Conservation (phyloP, 2,888 invertebrate species). For the Euclidia mi region DNA sequence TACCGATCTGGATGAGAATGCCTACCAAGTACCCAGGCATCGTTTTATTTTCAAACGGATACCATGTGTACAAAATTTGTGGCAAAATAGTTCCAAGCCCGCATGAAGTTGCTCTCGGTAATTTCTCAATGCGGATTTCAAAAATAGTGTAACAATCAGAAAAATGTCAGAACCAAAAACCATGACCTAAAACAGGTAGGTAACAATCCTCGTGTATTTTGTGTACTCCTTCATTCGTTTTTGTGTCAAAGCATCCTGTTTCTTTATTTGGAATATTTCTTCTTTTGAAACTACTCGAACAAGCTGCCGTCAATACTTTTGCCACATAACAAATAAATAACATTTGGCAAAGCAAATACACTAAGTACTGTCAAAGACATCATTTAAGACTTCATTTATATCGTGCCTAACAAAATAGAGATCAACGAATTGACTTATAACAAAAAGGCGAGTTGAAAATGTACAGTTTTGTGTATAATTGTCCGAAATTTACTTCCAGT, state of each 20-base stretch:
- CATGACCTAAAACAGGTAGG: constrained; percentile 69
- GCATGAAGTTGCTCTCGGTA: constrained; percentile 63
- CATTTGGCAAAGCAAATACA: constrained; percentile 61
- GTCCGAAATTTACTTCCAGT: constrained; percentile 58
- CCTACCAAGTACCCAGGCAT: constrained; percentile 71
- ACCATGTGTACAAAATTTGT: constrained; percentile 75
- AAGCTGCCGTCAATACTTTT: constrained; percentile 42
- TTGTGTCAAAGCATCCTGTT: constrained; percentile 41
- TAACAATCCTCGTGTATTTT: constrained; percentile 66
- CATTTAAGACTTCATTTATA: constrained; percentile 65
- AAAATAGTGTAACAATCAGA: constrained; percentile 62
- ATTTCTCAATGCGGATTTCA: constrained; percentile 59
- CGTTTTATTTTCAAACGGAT: constrained; percentile 73
- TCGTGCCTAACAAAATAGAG: constrained; percentile 66
- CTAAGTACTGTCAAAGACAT: constrained; percentile 65
- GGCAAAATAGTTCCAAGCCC: constrained; percentile 69
- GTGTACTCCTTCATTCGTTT: constrained; percentile 64
- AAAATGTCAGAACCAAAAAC: constrained; percentile 62
- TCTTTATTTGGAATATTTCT: constrained; percentile 61
- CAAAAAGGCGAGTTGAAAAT: constrained; percentile 58
- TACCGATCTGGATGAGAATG: constrained; percentile 61
- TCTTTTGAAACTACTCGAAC: constrained; percentile 53
- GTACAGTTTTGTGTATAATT: constrained; percentile 56
- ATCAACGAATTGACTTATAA: constrained; percentile 63
- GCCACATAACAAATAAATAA: constrained; percentile 56